These are phyloP conservation scores for Luidia sarsii DNA, from an alignment of 53 echinoderm and acorn worm species.

Conservation along the genomic window DNA sequence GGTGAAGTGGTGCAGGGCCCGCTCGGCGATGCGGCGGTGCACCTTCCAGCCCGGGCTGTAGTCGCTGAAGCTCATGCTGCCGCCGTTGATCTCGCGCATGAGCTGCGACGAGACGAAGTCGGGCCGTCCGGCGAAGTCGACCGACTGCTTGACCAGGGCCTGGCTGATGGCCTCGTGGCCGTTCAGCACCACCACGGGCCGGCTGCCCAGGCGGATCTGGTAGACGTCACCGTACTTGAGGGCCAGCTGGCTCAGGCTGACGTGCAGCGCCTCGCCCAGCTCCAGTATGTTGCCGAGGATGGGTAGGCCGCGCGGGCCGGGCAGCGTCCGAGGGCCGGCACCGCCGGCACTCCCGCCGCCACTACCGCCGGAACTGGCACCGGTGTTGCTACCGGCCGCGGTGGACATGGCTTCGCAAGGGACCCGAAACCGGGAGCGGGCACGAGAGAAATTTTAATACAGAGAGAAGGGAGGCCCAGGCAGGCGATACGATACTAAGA, in stretches of 20 bases:
- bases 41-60: constrained; percentile 86
- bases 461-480: too few relatives aligned
- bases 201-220: constrained; percentile 87
- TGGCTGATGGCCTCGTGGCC: constrained; percentile 84
- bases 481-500: too few relatives aligned
- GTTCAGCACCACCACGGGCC: constrained; percentile 88
- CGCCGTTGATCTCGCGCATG: constrained; percentile 72
- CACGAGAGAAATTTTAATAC: too few relatives aligned
- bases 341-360: too few relatives aligned
- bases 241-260: constrained; percentile 66
- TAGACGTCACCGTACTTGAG: constrained; percentile 89
- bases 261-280: constrained; percentile 79
- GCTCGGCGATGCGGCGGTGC: constrained; percentile 85
- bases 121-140: constrained; percentile 93
- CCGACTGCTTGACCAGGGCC: constrained; percentile 81
- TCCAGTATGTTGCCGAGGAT: constrained; percentile 79
- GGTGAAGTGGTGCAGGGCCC: constrained; percentile 73
- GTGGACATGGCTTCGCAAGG: too few relatives aligned
- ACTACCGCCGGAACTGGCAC: too few relatives aligned
- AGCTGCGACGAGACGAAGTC: constrained; percentile 79
- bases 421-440: too few relatives aligned
- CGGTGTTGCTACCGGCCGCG: too few relatives aligned
- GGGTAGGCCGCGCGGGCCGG: constrained; percentile 77
- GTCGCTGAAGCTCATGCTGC: constrained; percentile 77
- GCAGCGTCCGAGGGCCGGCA: too few relatives aligned